phyloP scores from a whole-genome alignment of 2,797 vertebrate genomes.

The Macropodus opercularis region DNA sequence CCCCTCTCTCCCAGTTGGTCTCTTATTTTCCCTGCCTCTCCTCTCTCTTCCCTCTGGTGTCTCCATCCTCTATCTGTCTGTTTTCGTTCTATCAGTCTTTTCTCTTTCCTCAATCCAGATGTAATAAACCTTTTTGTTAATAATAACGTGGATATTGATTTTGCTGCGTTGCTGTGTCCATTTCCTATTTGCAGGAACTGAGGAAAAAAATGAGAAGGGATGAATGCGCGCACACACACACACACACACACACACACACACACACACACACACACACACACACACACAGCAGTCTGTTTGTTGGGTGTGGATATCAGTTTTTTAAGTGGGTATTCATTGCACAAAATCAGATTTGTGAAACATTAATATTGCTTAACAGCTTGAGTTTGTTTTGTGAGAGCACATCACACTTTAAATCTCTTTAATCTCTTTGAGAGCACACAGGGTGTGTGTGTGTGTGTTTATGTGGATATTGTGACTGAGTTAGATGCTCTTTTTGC shows the following conservation, averaged over 20 bases:
- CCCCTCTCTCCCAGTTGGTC: conserved; percentile 34
- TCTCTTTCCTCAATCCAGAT: conserved; percentile 4
- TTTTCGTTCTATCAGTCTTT: conserved; percentile 1
- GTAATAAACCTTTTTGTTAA: conserved; percentile 17
- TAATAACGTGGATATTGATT: background rate
- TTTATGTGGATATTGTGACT: conserved; percentile 4
- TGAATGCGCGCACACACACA: too few relatives aligned
- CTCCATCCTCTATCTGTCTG: conserved; percentile 10
- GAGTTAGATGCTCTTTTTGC: background rate
- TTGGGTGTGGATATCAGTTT: background rate
- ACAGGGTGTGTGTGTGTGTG: background rate
- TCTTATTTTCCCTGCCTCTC: conserved; percentile 21
- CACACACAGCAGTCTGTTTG: conserved; percentile 2
- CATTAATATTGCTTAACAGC: conserved; percentile 42
- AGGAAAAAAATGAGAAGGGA: conserved; percentile 9
- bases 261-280: too few relatives aligned
- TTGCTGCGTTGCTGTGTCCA: background rate
- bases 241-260: too few relatives aligned
- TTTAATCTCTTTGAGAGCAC: conserved; percentile 39
- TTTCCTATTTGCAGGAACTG: conserved; percentile 2
- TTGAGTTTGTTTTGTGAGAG: conserved; percentile 38
- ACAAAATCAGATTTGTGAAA: conserved; percentile 55
- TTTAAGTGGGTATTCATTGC: conserved; percentile 37
- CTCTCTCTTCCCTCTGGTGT: conserved; percentile 19
- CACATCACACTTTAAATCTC: conserved; percentile 26